Base-by-base conservation (phyloP, 2,888 invertebrate species). In the Fragum whitleyi region DNA sequence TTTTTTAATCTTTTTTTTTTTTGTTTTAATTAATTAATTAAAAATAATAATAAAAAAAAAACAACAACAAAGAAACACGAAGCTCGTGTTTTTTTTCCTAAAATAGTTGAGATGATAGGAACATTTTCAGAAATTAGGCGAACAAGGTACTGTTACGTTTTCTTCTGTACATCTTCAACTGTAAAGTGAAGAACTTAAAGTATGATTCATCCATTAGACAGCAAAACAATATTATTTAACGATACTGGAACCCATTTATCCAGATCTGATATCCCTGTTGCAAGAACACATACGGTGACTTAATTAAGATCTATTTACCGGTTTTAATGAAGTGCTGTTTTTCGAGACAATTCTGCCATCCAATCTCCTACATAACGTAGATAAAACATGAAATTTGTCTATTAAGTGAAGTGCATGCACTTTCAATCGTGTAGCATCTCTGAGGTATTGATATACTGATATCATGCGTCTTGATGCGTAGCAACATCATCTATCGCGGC, bases 311-410 rank as follows among this genome's bases (percentile, higher is more conserved):
- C 57, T 57, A 14, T 23, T 57, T 57, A 57, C 57, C 21, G 6
- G 11, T 57, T 57, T 57, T 57, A 57, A 57, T 57, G 57, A 57
- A 57, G 21, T 26, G 57, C 57, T 57, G 57, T 26, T 57, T 57
- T 47, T 47, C 47, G 47, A 47, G 47, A 14, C 14, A 47, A 47
- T 47, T 16, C n/a, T 14, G 47, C 47, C n/a, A n/a, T 47, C n/a
- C 47, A 47, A 47, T 47, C 47, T 47, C 14, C 47, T 14, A 47
- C 47, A n/a, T 47, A 47, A 47, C n/a, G 14, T n/a, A 47, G 47
- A 47, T 47, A 47, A 47, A 47, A 47, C 47, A 47, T 47, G 47
- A 47, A 47, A 47, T 47, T 47, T 47, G 47, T 47, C 47, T 47
- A 47, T 47, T 47, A 47, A 47, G n/a, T 47, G 47, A 47, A 47